Evolutionary conservation across 2,888 invertebrate species (phyloP), one percentile per base, ranked within the genome.

Genomic region (Exocentrus adspersus): DNA sequence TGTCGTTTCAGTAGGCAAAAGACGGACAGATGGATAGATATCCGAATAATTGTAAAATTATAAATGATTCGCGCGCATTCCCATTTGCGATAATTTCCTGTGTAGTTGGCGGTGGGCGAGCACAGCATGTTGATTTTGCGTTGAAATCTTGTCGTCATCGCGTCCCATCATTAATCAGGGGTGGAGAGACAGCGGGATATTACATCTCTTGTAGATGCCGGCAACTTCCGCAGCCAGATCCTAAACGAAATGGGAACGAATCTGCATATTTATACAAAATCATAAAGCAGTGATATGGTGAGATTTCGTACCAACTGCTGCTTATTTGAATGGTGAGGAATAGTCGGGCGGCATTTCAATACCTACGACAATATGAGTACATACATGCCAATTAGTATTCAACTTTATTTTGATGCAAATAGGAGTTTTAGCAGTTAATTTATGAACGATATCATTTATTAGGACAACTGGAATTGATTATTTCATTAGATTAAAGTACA

Each of bases 121-220:
- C 65, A 71, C 65, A 63, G 72, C 73, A 72, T 73, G 73, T 72
- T 74, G 76, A 76, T 75, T 75, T 72, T 72, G 71, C 71, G 72
- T 24, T 24, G 37, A 74, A 75, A 75, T 75, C 75, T 75, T 72
- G 76, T 76, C 75, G 75, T 75, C 75, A 75, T 37, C 37, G 37
- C 37, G 72, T 75, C 78, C 73, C 78, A 79, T 80, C 80, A 80
- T 80, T 80, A 80, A 80, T 80, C 80, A 80, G 78, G 68, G 65
- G 74, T 72, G 73, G 74, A 73, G 77, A 80, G 80, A 80, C 80
- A 80, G 79, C 79, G 80, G 80, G 80, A 80, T 80, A 80, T 80
- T 80, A 78, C 80, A 77, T 79, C 79, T 79, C 80, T 78, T 78
- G 79, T 77, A 80, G 80, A 79, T 78, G 80, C 76, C 73, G 77